phyloP scores from a whole-genome alignment of 2,888 invertebrate genomes.

The Tetheella fluctuosa region DNA sequence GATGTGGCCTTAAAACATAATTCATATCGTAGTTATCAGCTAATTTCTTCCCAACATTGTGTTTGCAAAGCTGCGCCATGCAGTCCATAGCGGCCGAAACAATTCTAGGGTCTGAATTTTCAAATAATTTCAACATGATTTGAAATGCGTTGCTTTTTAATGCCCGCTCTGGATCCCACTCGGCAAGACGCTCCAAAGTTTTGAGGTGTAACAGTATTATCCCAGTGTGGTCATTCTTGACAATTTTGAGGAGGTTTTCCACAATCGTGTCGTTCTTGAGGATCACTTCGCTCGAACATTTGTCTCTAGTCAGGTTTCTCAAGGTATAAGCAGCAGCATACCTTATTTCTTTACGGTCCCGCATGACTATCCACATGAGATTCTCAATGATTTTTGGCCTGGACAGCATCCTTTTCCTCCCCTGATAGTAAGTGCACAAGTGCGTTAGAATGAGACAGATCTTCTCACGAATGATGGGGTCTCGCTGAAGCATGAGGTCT shows the following conservation, averaged over 20 bases:
- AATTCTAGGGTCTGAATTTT: constrained; percentile 51
- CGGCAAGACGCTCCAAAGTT: constrained; percentile 58
- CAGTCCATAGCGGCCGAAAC: constrained; percentile 65
- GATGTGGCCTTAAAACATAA: constrained; percentile 43
- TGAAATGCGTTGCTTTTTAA: constrained; percentile 70
- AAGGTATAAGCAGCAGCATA: constrained; percentile 68
- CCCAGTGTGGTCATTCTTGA: constrained; percentile 66
- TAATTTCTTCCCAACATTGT: constrained; percentile 61
- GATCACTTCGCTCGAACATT: constrained; percentile 57
- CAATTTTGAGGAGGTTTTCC: constrained; percentile 65
- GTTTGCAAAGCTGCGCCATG: constrained; percentile 69
- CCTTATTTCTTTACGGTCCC: constrained; percentile 69
- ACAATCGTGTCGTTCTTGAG: constrained; percentile 54
- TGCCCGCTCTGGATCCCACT: constrained; percentile 62
- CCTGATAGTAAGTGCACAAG: constrained; percentile 60
- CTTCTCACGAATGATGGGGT: constrained; percentile 70
- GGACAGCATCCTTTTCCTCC: constrained; percentile 58
- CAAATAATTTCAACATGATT: constrained; percentile 58
- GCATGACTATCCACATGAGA: constrained; percentile 59
- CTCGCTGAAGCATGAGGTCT: constrained; percentile 58
- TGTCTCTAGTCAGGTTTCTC: constrained; percentile 55
- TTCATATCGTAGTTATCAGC: constrained; percentile 69
- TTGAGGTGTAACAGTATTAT: constrained; percentile 66
- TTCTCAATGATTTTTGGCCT: constrained; percentile 56
- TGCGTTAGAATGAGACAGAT: constrained; percentile 61